These are phyloP conservation scores for Cinara cedri DNA, from an alignment of 2,888 invertebrate genomes.

Conservation along the genomic window DNA sequence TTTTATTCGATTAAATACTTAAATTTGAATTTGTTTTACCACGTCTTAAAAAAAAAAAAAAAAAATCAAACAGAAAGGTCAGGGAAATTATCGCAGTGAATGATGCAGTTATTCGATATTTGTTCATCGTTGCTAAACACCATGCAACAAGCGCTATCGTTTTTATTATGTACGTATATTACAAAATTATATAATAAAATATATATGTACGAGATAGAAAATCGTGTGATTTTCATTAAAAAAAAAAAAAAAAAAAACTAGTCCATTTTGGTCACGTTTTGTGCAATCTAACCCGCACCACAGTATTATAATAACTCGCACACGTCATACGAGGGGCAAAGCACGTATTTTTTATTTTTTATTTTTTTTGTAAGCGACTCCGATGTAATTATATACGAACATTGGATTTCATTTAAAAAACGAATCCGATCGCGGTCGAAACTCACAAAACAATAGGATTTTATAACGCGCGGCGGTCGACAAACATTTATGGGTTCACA, in stretches of 20 bases:
- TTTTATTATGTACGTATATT: background rate
- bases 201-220: background rate
- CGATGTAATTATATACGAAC: no score
- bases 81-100: no score
- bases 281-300: no score
- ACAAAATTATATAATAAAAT: slow-evolving; percentile 6
- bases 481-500: slow-evolving; percentile 47
- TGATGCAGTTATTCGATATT: background rate
- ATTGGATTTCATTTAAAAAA: no score
- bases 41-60: no score
- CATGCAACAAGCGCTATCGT: background rate
- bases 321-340: no score
- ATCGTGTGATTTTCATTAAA: slow-evolving; percentile 10
- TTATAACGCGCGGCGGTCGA: background rate
- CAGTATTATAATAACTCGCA: no score
- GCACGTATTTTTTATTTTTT: no score
- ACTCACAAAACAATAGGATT: slow-evolving; percentile 31
- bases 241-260: background rate
- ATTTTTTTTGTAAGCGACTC: no score
- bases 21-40: no score
- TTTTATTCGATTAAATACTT: no score
- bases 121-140: background rate
- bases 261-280: slow-evolving; percentile 13
- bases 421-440: slow-evolving; percentile 1
- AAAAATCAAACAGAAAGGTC: no score